Evolutionary conservation across 37 sponge, comb jelly and placozoan genomes (phyloP).

Genomic region (Crambe crambe): DNA sequence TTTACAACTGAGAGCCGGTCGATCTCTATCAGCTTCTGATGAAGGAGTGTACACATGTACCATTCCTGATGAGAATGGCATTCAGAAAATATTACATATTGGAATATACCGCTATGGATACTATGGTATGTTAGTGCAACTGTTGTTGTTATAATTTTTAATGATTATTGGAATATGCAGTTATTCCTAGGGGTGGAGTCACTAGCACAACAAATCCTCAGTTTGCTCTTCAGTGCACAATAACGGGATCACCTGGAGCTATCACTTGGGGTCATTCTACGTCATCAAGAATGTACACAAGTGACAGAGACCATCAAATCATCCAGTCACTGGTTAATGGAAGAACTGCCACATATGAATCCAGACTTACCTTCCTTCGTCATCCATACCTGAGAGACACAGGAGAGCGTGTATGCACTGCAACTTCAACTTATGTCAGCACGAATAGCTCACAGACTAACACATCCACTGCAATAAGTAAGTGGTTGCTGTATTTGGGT

Average conservation of each 20-base stretch:
- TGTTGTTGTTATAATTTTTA: neutral
- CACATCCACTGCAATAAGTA: neutral
- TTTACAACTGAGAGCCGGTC: neutral
- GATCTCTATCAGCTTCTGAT: neutral
- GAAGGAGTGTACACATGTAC: constrained; percentile 41
- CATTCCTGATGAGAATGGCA: constrained; percentile 33
- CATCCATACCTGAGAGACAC: neutral
- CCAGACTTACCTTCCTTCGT: neutral
- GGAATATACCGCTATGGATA: constrained; percentile 30
- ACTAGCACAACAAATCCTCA: constrained; percentile 4
- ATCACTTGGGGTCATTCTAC: neutral
- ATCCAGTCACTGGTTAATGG: constrained; percentile 7
- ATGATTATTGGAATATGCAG: neutral
- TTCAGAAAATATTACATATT: constrained; percentile 11
- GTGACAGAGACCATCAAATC: constrained; percentile 8
- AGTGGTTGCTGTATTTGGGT: too few species aligned
- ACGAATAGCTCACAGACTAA: constrained; percentile 12
- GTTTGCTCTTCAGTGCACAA: constrained; percentile 12
- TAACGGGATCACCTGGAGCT: neutral
- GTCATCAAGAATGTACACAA: neutral
- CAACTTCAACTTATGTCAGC: constrained; percentile 9
- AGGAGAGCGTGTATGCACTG: constrained; percentile 9
- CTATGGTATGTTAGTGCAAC: neutral
- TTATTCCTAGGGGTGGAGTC: neutral
- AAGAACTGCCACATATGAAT: neutral